Percentiles rank a stretch among this genome's conserved stretches.
phyloP scores from a whole-genome alignment of 2,888 invertebrate genomes.

The Acrocera orbiculus region DNA sequence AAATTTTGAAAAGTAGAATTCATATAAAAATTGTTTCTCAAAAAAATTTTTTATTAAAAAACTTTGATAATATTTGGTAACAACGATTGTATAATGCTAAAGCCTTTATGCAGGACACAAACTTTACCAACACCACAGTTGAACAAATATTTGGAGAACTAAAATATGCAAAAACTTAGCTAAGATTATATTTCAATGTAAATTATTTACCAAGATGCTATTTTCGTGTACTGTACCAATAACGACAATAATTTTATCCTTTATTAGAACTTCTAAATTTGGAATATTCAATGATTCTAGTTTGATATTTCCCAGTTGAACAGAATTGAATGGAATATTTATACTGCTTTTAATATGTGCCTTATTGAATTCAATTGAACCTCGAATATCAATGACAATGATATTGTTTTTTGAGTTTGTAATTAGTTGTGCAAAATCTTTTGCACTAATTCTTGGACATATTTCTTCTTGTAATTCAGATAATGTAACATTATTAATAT shows the following conservation, averaged over 20 bases:
- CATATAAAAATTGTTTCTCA: background rate
- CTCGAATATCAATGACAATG: conserved; percentile 50
- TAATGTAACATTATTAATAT: conserved; percentile 40
- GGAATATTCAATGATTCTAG: conserved; percentile 51
- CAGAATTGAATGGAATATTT: conserved; percentile 73
- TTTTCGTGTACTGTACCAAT: conserved; percentile 64
- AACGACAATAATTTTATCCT: conserved; percentile 52
- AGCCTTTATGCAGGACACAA: conserved; percentile 75
- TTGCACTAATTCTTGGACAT: conserved; percentile 68
- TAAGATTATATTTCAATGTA: background rate
- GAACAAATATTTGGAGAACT: conserved; percentile 78
- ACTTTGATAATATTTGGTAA: conserved; percentile 35
- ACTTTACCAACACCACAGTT: conserved; percentile 60
- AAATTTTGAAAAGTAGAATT: too few relatives aligned
- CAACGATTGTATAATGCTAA: conserved; percentile 53
- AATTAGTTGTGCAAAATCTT: conserved; percentile 61
- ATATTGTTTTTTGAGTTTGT: conserved; percentile 39
- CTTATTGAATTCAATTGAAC: conserved; percentile 40
- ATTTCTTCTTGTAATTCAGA: conserved; percentile 53
- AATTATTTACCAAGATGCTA: conserved; percentile 44
- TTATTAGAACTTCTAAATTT: conserved; percentile 38
- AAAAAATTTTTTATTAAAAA: background rate
- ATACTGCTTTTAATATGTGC: conserved; percentile 66
- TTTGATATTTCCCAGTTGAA: conserved; percentile 50
- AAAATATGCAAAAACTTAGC: conserved; percentile 15